Percentiles rank a stretch among this genome's conserved stretches.
These are phyloP conservation scores for Stylophora pistillata DNA, from an alignment of 64 coral and sea anemone genomes.

Conservation along the genomic window DNA sequence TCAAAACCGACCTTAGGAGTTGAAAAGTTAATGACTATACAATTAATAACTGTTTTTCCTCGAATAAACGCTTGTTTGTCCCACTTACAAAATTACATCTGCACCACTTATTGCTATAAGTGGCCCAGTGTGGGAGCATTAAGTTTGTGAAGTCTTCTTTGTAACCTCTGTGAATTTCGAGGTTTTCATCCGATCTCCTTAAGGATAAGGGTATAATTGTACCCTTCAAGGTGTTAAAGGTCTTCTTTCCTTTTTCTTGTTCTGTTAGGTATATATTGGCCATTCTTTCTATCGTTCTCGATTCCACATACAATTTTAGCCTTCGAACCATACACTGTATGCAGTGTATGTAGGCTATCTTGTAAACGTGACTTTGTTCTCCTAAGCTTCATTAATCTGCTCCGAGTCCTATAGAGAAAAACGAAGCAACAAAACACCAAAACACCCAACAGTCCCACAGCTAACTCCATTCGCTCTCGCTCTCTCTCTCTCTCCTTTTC, in stretches of 20 bases:
- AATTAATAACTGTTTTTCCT: background rate
- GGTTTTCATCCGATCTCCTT: background rate
- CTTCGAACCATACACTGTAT: slow-evolving; percentile 7
- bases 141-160: background rate
- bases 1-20: background rate
- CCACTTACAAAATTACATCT: slow-evolving; percentile 12
- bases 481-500: background rate
- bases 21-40: background rate
- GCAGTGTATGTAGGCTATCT: slow-evolving; percentile 2
- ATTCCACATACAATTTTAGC: background rate
- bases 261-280: background rate
- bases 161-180: background rate
- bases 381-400: background rate
- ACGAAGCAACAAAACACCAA: slow-evolving; percentile 1
- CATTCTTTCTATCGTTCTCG: background rate
- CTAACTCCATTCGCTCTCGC: background rate
- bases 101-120: background rate
- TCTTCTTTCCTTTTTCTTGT: background rate
- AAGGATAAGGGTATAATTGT: background rate
- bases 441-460: background rate
- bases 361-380: background rate
- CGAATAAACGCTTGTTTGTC: background rate
- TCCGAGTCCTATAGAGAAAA: slow-evolving; percentile 5
- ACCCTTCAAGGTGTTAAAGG: background rate
- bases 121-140: background rate